These are phyloP conservation scores for Passer domesticus DNA, from an alignment of 2,113 vertebrate species.

Conservation along the genomic window DNA sequence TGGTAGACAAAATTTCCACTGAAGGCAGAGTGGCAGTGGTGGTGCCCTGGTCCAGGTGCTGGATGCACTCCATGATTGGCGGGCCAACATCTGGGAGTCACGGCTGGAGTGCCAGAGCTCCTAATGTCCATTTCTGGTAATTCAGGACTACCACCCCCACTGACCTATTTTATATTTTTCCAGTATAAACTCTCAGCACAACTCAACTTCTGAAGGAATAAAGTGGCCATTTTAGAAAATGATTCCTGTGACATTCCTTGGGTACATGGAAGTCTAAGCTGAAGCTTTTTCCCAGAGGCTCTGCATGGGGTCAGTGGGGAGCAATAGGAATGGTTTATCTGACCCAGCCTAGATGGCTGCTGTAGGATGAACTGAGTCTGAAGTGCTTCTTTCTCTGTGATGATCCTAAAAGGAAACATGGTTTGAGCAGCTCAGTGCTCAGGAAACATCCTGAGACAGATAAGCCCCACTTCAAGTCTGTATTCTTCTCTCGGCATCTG, in stretches of 20 bases:
- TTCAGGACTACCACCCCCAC: neutral
- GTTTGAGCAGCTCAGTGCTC: neutral
- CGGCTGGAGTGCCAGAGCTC: neutral
- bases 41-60: constrained; percentile 12
- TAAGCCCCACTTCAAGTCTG: neutral
- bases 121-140: constrained; percentile 16
- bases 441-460: neutral
- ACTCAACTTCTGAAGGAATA: neutral
- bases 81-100: neutral
- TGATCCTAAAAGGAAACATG: neutral
- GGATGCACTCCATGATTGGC: neutral
- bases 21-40: neutral
- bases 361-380: neutral
- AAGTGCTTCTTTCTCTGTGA: neutral
- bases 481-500: neutral
- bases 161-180: constrained; percentile 38
- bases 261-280: neutral
- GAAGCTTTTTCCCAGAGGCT: neutral
- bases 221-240: neutral
- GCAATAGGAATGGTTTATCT: neutral
- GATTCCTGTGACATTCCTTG: neutral
- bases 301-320: neutral
- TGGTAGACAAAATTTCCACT: constrained; percentile 50
- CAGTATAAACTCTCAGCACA: neutral
- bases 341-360: neutral